Evolutionary conservation across 2,797 vertebrate species (phyloP).

Genomic region (Sciurus vulgaris): DNA sequence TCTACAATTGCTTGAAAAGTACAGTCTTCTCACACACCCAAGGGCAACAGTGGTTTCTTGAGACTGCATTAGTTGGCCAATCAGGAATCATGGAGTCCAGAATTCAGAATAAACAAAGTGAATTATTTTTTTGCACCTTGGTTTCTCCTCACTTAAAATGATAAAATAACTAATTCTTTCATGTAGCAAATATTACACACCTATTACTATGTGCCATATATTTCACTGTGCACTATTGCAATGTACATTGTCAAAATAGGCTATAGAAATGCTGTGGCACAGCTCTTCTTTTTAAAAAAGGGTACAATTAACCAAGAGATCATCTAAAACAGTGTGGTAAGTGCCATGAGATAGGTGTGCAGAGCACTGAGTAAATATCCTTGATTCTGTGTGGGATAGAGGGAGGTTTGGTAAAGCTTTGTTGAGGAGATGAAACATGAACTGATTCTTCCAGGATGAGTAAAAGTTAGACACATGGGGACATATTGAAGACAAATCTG

Average conservation of each 20-base stretch:
- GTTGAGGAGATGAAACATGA: not conserved
- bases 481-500: constrained; percentile 23
- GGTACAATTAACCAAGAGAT: not conserved
- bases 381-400: not conserved
- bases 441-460: not conserved
- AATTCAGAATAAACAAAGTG: not conserved
- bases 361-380: not conserved
- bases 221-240: not conserved
- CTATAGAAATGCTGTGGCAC: not conserved
- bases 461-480: not conserved
- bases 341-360: not conserved
- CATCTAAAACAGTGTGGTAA: not conserved
- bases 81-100: not conserved
- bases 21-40: not conserved
- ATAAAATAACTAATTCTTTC: not conserved
- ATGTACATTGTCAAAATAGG: not conserved
- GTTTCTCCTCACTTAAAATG: not conserved
- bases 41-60: not conserved
- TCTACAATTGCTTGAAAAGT: not conserved
- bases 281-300: not conserved
- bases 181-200: not conserved
- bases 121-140: not conserved
- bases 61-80: not conserved
- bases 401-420: not conserved
- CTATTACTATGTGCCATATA: not conserved